Evolutionary conservation across 1,140 invertebrate genomes (phyloP).

Genomic region (Apocrypta bakeri): DNA sequence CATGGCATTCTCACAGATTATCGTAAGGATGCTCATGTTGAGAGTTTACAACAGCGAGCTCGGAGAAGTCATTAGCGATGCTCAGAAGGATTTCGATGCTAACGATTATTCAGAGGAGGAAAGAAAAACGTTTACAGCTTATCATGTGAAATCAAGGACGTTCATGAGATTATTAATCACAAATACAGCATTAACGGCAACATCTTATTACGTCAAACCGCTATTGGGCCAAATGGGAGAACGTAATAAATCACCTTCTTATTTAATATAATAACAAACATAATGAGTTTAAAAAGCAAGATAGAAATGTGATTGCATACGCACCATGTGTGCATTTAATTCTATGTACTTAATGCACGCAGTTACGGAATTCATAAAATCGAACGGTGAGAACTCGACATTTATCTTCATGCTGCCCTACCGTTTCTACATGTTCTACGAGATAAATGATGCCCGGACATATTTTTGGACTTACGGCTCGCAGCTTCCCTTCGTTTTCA

Average conservation of each 20-base stretch:
- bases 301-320: too few relatives aligned
- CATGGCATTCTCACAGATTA: conserved; percentile 63
- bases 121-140: conserved; percentile 55
- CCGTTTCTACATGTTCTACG: conserved; percentile 59
- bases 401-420: conserved; percentile 60
- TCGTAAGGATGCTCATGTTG: conserved; percentile 60
- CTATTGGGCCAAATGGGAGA: conserved; percentile 54
- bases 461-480: conserved; percentile 59
- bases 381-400: conserved; percentile 45
- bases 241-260: conserved; percentile 42
- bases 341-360: too few relatives aligned
- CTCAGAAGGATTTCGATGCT: conserved; percentile 59
- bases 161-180: conserved; percentile 60
- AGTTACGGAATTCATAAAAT: conserved; percentile 32
- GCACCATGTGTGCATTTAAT: background rate
- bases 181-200: conserved; percentile 61
- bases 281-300: too few relatives aligned
- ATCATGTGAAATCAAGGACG: conserved; percentile 59
- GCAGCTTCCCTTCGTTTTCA: conserved; percentile 58
- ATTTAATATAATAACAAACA: too few relatives aligned
- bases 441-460: conserved; percentile 53
- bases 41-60: conserved; percentile 57
- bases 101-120: conserved; percentile 59
- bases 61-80: conserved; percentile 58
- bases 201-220: conserved; percentile 63